Evolutionary conservation across 2,888 invertebrate species (phyloP).

Genomic region (Tromatobia lineatoria): DNA sequence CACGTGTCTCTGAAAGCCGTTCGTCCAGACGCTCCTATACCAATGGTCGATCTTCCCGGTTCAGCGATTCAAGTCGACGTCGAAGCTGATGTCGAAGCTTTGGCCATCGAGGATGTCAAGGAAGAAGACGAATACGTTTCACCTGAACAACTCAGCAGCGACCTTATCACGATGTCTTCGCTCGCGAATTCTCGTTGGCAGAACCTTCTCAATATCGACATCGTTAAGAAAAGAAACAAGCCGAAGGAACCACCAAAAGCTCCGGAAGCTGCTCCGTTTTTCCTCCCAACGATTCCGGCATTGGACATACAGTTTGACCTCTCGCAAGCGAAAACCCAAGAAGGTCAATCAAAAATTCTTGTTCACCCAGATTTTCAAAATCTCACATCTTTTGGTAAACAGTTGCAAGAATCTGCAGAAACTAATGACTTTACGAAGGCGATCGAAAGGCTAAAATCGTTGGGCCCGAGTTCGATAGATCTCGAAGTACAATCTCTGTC

Average conservation of each 20-base stretch:
- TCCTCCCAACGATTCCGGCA: constrained; percentile 95
- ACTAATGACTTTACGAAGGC: constrained; percentile 87
- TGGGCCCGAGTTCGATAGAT: constrained; percentile 95
- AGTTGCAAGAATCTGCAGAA: constrained; percentile 86
- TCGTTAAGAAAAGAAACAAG: constrained; percentile 95
- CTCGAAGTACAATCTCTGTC: constrained; percentile 93
- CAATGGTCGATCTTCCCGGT: constrained; percentile 86
- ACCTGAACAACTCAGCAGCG: constrained; percentile 91
- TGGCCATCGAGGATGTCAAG: constrained; percentile 86
- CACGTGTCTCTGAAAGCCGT: constrained; percentile 92
- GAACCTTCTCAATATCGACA: constrained; percentile 94
- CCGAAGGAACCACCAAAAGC: constrained; percentile 94
- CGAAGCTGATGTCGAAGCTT: constrained; percentile 89
- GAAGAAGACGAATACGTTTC: constrained; percentile 89
- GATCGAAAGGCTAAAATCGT: constrained; percentile 89
- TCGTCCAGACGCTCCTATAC: constrained; percentile 86
- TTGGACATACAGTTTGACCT: constrained; percentile 94
- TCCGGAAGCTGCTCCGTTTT: constrained; percentile 97
- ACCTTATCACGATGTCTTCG: constrained; percentile 94
- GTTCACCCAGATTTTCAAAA: constrained; percentile 88
- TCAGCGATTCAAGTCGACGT: constrained; percentile 78
- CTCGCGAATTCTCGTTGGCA: constrained; percentile 96
- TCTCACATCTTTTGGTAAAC: constrained; percentile 90
- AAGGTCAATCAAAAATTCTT: constrained; percentile 86
- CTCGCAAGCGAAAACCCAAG: constrained; percentile 85